Conservation (phyloP, 2,113 vertebrate species). For the Candoia aspera region DNA sequence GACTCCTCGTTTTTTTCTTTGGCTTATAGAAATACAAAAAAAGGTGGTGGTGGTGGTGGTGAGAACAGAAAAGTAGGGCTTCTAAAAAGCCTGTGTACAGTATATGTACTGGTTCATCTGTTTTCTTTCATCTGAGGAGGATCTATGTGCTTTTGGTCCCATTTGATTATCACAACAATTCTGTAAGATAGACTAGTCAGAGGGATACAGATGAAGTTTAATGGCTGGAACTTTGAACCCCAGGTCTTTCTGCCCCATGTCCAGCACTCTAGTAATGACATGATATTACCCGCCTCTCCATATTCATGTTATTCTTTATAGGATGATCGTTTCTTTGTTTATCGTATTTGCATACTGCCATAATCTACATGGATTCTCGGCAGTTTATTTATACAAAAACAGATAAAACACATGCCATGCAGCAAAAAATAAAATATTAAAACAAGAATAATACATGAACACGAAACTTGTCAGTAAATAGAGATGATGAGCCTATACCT, state of each 20-base stretch:
- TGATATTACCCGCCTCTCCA: neutral
- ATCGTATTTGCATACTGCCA: too few relatives aligned
- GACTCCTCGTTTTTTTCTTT: neutral
- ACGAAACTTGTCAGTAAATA: too few relatives aligned
- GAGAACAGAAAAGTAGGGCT: neutral
- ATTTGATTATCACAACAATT: neutral
- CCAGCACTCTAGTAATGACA: neutral
- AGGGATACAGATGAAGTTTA: neutral
- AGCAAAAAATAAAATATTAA: too few relatives aligned
- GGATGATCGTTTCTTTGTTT: too few relatives aligned
- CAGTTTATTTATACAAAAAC: too few relatives aligned
- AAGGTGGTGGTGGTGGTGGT: too few relatives aligned
- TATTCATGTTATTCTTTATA: neutral
- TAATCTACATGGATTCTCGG: too few relatives aligned
- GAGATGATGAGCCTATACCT: too few relatives aligned
- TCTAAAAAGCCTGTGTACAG: neutral
- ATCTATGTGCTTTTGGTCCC: neutral
- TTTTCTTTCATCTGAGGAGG: neutral
- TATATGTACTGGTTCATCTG: neutral
- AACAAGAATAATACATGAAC: too few relatives aligned
- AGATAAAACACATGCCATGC: too few relatives aligned
- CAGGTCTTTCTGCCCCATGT: neutral
- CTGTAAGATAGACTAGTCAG: neutral
- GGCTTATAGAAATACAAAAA: neutral
- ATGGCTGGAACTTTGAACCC: neutral